Evolutionary conservation across 2,888 invertebrate genomes (phyloP).

Genomic region (Rhopalosiphum nymphaeae): DNA sequence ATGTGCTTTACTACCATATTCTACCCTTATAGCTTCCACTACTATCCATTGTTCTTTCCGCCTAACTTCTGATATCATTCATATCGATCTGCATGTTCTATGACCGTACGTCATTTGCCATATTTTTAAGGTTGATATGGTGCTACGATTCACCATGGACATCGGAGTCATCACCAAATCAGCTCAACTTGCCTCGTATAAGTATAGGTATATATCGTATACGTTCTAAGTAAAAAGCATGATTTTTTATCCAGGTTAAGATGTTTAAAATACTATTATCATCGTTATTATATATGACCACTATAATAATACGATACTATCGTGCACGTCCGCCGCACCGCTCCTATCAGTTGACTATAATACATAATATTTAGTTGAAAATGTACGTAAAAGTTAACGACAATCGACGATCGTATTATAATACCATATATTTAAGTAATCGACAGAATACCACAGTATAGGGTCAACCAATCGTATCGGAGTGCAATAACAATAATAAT

Average conservation of each 20-base stretch:
- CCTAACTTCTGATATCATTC: not conserved
- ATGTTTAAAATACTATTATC: not conserved
- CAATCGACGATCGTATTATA: not conserved
- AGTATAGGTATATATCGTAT: not conserved
- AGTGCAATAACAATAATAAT: conserved; percentile 32
- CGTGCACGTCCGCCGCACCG: not conserved
- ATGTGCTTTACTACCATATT: not conserved
- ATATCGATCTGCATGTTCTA: not conserved
- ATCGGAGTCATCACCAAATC: not conserved
- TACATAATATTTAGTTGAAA: not conserved
- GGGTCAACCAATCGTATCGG: not conserved
- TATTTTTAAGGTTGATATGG: not conserved
- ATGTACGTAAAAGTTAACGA: not conserved
- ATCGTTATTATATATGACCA: not conserved
- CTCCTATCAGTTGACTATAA: not conserved
- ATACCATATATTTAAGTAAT: not conserved
- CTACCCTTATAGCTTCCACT: not conserved
- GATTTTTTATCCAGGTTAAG: not conserved
- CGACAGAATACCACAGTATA: not conserved
- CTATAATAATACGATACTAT: not conserved
- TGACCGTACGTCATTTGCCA: not conserved
- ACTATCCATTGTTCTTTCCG: not conserved
- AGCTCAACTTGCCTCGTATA: not conserved
- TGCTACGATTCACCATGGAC: not conserved
- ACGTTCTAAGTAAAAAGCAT: not conserved